A percentile compares a stretch with the other conserved stretches of the same genome.
These are phyloP conservation scores for Pomatostomus ruficeps DNA, from an alignment of 2,113 vertebrate species.

Conservation along the genomic window DNA sequence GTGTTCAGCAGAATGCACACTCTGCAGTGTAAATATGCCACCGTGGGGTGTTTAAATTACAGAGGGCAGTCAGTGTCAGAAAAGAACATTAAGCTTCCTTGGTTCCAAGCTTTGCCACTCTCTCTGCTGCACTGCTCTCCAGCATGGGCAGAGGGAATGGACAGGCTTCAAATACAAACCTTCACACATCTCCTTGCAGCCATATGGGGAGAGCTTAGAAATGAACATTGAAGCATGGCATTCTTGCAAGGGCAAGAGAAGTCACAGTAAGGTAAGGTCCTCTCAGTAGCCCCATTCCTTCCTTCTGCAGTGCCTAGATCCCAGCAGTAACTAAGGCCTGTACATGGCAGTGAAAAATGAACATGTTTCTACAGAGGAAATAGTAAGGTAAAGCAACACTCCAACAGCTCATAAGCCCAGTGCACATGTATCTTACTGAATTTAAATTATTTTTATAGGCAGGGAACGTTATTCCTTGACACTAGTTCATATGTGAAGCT, in stretches of 20 bases:
- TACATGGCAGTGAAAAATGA: not conserved
- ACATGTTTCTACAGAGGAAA: not conserved
- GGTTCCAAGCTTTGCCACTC: not conserved
- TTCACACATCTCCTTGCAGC: not conserved
- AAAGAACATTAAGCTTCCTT: not conserved
- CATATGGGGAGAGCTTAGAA: not conserved
- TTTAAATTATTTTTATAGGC: not conserved
- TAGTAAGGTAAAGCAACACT: not conserved
- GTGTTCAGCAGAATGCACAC: not conserved
- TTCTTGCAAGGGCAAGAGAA: not conserved
- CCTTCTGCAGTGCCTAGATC: not conserved
- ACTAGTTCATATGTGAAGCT: not conserved
- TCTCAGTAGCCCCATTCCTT: not conserved
- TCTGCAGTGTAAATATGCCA: not conserved
- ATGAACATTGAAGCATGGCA: accelerated
- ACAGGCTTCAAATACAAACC: not conserved
- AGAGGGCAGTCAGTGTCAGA: not conserved
- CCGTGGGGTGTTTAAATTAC: not conserved
- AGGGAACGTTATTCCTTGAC: not conserved
- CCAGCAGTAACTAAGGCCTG: not conserved
- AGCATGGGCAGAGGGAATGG: accelerated
- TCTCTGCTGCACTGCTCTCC: not conserved
- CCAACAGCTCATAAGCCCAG: not conserved
- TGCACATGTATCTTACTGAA: not conserved
- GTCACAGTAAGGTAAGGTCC: not conserved